phyloP scores from a whole-genome alignment of 2,797 vertebrate species.

The Mormyrops attenuatus region DNA sequence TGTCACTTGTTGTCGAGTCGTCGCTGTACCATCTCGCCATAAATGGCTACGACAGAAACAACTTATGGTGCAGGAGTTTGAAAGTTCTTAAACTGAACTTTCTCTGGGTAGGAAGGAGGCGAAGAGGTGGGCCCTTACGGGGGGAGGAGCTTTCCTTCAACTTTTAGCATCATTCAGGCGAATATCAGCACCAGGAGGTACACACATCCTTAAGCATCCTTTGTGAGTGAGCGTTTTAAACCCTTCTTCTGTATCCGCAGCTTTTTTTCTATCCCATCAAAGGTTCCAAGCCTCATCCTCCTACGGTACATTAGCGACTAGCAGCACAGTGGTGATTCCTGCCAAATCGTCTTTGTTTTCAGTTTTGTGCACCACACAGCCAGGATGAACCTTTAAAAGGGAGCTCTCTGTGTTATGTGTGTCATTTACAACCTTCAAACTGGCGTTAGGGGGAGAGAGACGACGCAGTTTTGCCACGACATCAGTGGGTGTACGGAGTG shows the following conservation, averaged over 20 bases:
- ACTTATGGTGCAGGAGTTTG: neutral
- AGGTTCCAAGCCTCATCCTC: neutral
- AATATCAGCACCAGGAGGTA: neutral
- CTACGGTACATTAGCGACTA: constrained; percentile 8
- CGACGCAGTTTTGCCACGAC: constrained; percentile 72
- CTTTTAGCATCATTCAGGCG: neutral
- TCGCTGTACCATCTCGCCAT: neutral
- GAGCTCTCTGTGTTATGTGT: constrained; percentile 47
- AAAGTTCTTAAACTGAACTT: neutral
- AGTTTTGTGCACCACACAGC: neutral
- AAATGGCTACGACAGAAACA: neutral
- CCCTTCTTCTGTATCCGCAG: neutral
- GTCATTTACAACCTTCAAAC: constrained; percentile 73
- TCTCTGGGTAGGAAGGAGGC: neutral
- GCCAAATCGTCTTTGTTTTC: neutral
- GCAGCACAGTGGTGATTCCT: neutral
- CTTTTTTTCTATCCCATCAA: constrained; percentile 2
- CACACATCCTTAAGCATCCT: neutral
- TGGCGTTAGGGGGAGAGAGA: constrained; percentile 69
- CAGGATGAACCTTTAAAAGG: neutral
- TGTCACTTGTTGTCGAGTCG: neutral
- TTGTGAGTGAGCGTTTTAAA: neutral
- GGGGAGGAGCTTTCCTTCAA: neutral
- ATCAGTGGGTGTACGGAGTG: constrained; percentile 58
- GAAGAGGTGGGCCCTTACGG: neutral